These are phyloP conservation scores for Pinna nobilis DNA, from an alignment of 1,140 invertebrate genomes.

Conservation along the genomic window DNA sequence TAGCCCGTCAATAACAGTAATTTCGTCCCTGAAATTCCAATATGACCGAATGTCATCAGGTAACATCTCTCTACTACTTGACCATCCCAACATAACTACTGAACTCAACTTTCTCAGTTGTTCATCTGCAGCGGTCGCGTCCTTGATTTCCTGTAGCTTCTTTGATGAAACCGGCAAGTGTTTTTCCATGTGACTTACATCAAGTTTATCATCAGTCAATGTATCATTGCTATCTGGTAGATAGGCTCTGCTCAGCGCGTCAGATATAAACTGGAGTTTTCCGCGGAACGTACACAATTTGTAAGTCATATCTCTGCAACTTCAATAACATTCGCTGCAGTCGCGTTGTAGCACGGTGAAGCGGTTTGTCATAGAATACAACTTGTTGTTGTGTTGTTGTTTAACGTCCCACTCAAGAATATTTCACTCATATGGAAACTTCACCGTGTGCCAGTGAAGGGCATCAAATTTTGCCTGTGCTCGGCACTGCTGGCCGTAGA, in stretches of 20 bases:
- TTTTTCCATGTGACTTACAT: conserved; percentile 3
- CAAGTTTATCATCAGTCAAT: conserved; percentile 5
- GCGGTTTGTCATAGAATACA: no score
- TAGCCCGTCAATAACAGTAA: not conserved
- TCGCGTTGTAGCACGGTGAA: no score
- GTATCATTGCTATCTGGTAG: no score
- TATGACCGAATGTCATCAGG: not conserved
- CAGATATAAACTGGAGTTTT: not conserved
- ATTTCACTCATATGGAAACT: no score
- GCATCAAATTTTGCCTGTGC: no score
- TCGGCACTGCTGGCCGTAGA: no score
- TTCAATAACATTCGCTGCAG: no score
- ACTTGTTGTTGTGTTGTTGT: no score
- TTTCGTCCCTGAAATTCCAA: not conserved
- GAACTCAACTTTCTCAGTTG: not conserved
- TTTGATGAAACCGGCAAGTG: not conserved
- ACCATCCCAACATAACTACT: conserved; percentile 11
- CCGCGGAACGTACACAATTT: not conserved
- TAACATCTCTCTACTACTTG: not conserved
- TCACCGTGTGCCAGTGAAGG: no score
- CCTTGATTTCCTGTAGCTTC: conserved; percentile 12
- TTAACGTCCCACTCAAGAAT: no score
- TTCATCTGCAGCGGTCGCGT: not conserved
- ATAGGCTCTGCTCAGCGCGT: not conserved
- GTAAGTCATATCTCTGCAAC: no score